These are phyloP conservation scores for Achroia grisella DNA, from an alignment of 1,140 invertebrate genomes.

Conservation along the genomic window DNA sequence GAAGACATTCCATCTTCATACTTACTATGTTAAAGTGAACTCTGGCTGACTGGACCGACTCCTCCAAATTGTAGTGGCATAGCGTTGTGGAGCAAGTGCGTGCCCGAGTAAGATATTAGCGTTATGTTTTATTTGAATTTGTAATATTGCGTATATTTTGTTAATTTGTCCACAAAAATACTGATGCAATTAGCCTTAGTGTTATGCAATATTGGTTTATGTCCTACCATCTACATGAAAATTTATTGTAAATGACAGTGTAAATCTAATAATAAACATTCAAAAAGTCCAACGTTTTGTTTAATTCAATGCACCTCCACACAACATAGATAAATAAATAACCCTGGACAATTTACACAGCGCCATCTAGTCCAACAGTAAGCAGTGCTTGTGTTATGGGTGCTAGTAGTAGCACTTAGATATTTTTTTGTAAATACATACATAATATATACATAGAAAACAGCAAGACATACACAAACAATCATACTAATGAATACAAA, in stretches of 20 bases:
- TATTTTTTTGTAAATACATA: too few relatives aligned
- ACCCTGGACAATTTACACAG: too few relatives aligned
- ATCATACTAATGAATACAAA: too few relatives aligned
- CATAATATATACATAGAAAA: too few relatives aligned
- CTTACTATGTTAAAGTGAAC: too few relatives aligned
- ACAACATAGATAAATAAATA: too few relatives aligned
- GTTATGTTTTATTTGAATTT: constrained; percentile 69
- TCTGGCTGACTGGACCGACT: neutral
- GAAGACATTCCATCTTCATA: constrained; percentile 45
- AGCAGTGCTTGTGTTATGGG: too few relatives aligned
- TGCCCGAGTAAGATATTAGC: constrained; percentile 72
- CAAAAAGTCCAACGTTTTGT: constrained; percentile 51
- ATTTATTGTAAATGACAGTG: constrained; percentile 74
- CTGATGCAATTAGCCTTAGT: constrained; percentile 71
- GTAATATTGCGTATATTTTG: constrained; percentile 72
- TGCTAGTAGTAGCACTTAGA: too few relatives aligned
- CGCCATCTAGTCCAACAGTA: too few relatives aligned
- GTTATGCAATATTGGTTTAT: constrained; percentile 73
- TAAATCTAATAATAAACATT: constrained; percentile 73
- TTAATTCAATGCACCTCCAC: constrained; percentile 18
- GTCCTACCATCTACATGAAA: constrained; percentile 72
- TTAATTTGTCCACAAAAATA: constrained; percentile 71
- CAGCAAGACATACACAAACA: too few relatives aligned
- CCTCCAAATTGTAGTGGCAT: constrained; percentile 24
- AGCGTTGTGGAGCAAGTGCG: constrained; percentile 41